phyloP scores from a whole-genome alignment of 2,797 vertebrate species.

The Ispidina picta region DNA sequence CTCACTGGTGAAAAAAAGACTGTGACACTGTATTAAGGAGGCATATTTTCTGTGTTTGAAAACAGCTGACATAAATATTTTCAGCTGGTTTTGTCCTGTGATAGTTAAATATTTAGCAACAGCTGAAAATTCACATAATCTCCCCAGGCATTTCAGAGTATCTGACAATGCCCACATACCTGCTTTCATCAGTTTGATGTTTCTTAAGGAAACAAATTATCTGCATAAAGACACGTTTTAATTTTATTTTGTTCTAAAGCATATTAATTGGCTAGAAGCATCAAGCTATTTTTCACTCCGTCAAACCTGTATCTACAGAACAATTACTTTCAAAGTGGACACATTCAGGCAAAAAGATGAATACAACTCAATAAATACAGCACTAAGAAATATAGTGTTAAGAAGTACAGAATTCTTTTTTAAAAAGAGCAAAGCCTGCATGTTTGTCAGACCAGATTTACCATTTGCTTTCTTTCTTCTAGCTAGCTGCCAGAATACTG shows the following conservation, averaged over 20 bases:
- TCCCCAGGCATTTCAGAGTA: constrained; percentile 5
- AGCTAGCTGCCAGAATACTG: constrained; percentile 82
- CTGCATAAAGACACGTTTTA: background rate
- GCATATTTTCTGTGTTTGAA: background rate
- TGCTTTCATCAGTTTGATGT: background rate
- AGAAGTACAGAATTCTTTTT: background rate
- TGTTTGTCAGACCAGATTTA: constrained; percentile 46
- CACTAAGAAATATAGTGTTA: background rate
- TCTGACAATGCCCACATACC: background rate
- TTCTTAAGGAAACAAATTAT: background rate
- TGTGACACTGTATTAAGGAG: background rate
- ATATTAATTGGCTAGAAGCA: background rate
- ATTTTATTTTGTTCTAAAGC: background rate
- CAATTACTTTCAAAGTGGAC: background rate
- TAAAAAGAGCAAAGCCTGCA: background rate
- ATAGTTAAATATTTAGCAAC: constrained; percentile 14
- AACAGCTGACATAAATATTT: background rate
- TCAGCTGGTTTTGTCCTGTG: background rate
- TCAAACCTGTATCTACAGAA: background rate
- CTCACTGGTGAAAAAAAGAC: background rate
- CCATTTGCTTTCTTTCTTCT: constrained; percentile 65
- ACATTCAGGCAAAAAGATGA: background rate
- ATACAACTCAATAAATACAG: background rate
- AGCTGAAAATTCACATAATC: background rate
- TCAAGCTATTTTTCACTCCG: background rate